Percentiles rank a stretch among this genome's conserved stretches.
Conservation (phyloP, 2,888 invertebrate genomes). For the Euzophera pinguis region DNA sequence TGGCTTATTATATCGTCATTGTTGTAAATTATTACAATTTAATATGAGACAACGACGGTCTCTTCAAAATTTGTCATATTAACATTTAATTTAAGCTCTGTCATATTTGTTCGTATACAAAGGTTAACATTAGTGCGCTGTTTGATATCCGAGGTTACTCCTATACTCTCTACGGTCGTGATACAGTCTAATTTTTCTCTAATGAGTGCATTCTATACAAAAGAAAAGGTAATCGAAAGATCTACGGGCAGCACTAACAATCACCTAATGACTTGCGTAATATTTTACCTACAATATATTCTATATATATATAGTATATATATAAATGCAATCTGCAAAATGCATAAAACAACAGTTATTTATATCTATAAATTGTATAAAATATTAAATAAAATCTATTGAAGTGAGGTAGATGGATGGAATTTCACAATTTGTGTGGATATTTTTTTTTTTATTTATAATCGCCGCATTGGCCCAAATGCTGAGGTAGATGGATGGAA, state of each 20-base stretch:
- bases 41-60: slow-evolving; percentile 38
- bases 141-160: slow-evolving; percentile 44
- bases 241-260: slow-evolving; percentile 70
- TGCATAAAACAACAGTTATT: slow-evolving; percentile 79
- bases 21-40: slow-evolving; percentile 26
- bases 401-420: slow-evolving; percentile 87
- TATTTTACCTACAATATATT: slow-evolving; percentile 77
- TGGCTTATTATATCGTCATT: slow-evolving; percentile 20
- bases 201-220: slow-evolving; percentile 65
- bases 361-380: slow-evolving; percentile 80
- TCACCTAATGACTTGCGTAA: slow-evolving; percentile 70
- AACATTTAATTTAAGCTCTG: slow-evolving; percentile 73
- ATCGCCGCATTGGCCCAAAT: slow-evolving; percentile 76
- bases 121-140: slow-evolving; percentile 61
- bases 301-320: slow-evolving; percentile 74
- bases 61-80: slow-evolving; percentile 50
- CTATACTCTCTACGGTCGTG: slow-evolving; percentile 52
- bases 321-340: slow-evolving; percentile 80
- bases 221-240: slow-evolving; percentile 36
- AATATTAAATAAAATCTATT: slow-evolving; percentile 81
- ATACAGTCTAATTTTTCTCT: slow-evolving; percentile 56
- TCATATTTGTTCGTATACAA: slow-evolving; percentile 77
- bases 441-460: slow-evolving; percentile 64
- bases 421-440: slow-evolving; percentile 82
- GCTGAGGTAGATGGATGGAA: slow-evolving; percentile 82